These are phyloP conservation scores for Heteromormyrus szaboi DNA, from an alignment of 2,797 vertebrate species.

Conservation along the genomic window DNA sequence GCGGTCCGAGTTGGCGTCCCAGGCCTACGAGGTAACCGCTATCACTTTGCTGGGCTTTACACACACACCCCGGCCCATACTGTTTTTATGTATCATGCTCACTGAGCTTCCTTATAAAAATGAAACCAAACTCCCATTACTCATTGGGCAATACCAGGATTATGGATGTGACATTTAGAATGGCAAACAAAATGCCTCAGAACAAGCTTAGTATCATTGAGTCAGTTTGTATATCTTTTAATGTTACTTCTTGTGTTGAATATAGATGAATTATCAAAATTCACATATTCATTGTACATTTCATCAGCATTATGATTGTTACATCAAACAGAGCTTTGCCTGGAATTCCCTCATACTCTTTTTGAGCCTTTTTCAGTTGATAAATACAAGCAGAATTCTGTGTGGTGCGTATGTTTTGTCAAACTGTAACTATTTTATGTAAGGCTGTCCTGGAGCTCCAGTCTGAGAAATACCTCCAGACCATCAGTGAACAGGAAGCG, in stretches of 20 bases:
- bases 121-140: not conserved
- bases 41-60: not conserved
- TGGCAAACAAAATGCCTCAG: not conserved
- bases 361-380: not conserved
- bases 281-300: not conserved
- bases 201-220: not conserved
- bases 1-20: slow-evolving; percentile 66
- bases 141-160: not conserved
- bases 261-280: not conserved
- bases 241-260: not conserved
- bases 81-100: not conserved
- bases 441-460: slow-evolving; percentile 89
- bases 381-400: not conserved
- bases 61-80: not conserved
- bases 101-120: not conserved
- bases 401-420: not conserved
- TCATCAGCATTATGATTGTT: not conserved
- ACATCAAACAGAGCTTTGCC: not conserved
- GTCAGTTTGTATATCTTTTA: not conserved
- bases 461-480: slow-evolving; percentile 81
- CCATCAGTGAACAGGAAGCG: slow-evolving; percentile 68
- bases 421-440: not conserved
- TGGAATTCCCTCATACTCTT: not conserved
- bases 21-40: slow-evolving; percentile 79
- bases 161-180: not conserved